Conservation (phyloP, 2,888 invertebrate species). For the Plebejus melissa region DNA sequence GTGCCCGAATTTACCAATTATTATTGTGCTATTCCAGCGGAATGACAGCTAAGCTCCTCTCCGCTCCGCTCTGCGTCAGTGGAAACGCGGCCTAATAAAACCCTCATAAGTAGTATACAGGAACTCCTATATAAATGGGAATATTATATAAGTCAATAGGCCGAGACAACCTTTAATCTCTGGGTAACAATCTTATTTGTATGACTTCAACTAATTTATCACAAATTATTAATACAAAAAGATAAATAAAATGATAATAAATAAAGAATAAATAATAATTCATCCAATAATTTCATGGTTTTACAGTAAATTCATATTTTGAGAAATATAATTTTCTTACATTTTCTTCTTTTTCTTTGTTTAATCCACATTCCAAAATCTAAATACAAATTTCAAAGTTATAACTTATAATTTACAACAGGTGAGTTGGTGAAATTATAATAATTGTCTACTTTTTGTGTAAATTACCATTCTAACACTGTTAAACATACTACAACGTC, state of each 20-base stretch:
- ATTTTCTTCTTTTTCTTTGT: constrained; percentile 12
- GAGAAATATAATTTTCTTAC: constrained; percentile 11
- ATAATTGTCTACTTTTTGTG: constrained; percentile 24
- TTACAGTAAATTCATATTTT: background rate
- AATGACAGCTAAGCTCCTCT: too few species aligned
- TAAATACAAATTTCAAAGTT: background rate
- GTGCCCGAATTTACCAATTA: too few species aligned
- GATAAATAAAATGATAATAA: background rate
- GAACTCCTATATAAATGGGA: background rate
- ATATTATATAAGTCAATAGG: constrained; percentile 17
- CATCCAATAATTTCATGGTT: constrained; percentile 7
- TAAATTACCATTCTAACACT: constrained; percentile 58
- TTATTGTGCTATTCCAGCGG: too few species aligned
- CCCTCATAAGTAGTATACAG: background rate
- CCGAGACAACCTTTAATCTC: constrained; percentile 14
- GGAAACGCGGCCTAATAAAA: background rate
- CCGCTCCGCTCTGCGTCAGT: too few species aligned
- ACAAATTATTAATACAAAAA: constrained; percentile 13
- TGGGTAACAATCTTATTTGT: constrained; percentile 9
- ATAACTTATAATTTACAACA: background rate
- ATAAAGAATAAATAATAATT: constrained; percentile 19
- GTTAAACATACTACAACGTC: constrained; percentile 47
- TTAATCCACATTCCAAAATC: background rate
- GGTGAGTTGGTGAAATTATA: background rate
- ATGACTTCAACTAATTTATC: constrained; percentile 20